Evolutionary conservation across 2,888 invertebrate species (phyloP), one percentile per base, ranked within the genome.

Genomic region (Mythimna ferrago): DNA sequence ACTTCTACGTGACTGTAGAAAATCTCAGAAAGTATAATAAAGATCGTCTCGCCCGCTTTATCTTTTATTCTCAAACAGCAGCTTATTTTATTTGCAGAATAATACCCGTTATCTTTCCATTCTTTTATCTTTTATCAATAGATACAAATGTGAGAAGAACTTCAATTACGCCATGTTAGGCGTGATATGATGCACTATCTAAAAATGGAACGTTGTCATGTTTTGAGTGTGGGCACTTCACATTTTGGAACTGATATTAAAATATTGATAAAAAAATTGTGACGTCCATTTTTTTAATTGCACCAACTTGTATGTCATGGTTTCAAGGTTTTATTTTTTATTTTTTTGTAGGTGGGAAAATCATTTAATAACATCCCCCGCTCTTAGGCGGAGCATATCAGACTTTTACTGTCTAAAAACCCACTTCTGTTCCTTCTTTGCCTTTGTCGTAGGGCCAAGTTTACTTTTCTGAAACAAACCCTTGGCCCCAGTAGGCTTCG

Each of bases 111-210:
- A 80, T 73, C 78, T 73, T 21, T 41, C 21, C 41, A 70, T 64
- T 61, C 26, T 69, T 64, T 69, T 78, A 78, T 32, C 32, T 32
- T 32, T 32, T 32, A 32, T 71, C 78, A 68, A 62, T 66, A 61
- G 66, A 76, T 57, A 77, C 16, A 78, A 63, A 66, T 54, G 48
- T 21, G 44, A 62, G 71, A 73, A 41, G 54, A 69, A 64, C 78
- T 65, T 65, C 75, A 75, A 82, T 75, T 75, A 81, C 69, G 72
- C 58, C 66, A 70, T 70, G 54, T 78, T 75, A 72, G 82, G 58
- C 73, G 61, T 64, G 68, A 74, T 70, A 67, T 56, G 56, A 67
- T 44, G 62, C 32, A 61, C 66, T 82, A 81, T 82, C 75, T 82
- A 61, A 67, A 81, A 71, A 70, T 54, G 57, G 48, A 68, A 38